These are phyloP conservation scores for Gerris lacustris DNA, from an alignment of 2,888 invertebrate species.

Conservation along the genomic window DNA sequence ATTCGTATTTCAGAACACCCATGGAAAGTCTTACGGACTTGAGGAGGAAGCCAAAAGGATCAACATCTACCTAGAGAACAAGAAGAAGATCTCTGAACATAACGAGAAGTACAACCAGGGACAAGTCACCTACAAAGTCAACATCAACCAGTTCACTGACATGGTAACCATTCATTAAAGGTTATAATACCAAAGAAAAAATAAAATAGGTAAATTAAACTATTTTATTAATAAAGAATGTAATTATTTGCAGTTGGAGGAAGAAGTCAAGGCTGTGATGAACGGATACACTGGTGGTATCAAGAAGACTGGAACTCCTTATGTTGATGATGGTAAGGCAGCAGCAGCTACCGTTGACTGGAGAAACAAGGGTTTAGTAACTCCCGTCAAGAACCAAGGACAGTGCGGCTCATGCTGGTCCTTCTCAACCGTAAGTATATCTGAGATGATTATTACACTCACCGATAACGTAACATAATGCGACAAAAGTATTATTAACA, in stretches of 20 bases:
- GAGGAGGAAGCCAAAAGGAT: conserved; percentile 31
- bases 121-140: conserved; percentile 35
- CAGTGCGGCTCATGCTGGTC: conserved; percentile 69
- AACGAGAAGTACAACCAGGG: conserved; percentile 35
- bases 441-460: background rate
- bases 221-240: background rate
- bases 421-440: conserved; percentile 63
- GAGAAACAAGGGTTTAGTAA: conserved; percentile 72
- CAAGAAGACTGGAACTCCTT: background rate
- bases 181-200: background rate
- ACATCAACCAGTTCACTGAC: conserved; percentile 36
- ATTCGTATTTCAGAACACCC: conserved; percentile 10
- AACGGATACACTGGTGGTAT: conserved; percentile 9
- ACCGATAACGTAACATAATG: too few relatives aligned
- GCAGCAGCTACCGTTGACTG: conserved; percentile 54
- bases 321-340: background rate
- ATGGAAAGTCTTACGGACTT: conserved; percentile 12
- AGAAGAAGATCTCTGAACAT: conserved; percentile 34
- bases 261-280: background rate
- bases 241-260: background rate
- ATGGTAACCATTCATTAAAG: conserved; percentile 8
- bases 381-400: conserved; percentile 78
- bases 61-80: conserved; percentile 32
- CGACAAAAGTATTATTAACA: background rate
- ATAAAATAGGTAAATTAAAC: too few relatives aligned